Conservation (phyloP, 2,888 invertebrate genomes). For the Pycnomerus fuliginosus region DNA sequence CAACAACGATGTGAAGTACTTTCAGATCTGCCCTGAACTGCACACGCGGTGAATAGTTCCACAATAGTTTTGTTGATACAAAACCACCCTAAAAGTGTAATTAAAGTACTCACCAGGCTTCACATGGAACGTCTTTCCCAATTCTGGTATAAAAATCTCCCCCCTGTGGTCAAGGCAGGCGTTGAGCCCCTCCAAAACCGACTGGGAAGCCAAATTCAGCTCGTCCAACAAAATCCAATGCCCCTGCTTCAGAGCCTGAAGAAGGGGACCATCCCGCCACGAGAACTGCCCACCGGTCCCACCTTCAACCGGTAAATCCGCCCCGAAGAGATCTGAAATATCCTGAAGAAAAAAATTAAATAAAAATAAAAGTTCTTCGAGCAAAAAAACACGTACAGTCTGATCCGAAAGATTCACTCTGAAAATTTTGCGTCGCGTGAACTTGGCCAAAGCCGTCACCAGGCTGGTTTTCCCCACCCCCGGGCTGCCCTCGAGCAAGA, state of each 20-base stretch:
- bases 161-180: constrained; percentile 98
- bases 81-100: no score
- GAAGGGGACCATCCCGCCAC: constrained; percentile 95
- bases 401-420: constrained; percentile 98
- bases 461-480: constrained; percentile 98
- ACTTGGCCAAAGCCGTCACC: constrained; percentile 84
- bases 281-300: constrained; percentile 82
- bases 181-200: constrained; percentile 96
- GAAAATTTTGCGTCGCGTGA: constrained; percentile 79
- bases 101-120: constrained; percentile 51
- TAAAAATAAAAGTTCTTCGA: background rate
- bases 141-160: constrained; percentile 93
- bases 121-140: constrained; percentile 82
- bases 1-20: no score
- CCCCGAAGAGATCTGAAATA: constrained; percentile 95
- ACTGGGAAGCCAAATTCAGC: constrained; percentile 96
- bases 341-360: constrained; percentile 61
- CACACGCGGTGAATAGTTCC: no score
- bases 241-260: constrained; percentile 87
- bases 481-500: constrained; percentile 94
- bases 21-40: no score
- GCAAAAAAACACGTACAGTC: constrained; percentile 72
- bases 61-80: no score
- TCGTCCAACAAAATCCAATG: constrained; percentile 98
- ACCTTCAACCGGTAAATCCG: constrained; percentile 93